Conservation (phyloP, 2,113 vertebrate species). For the Malurus alboscapulatus region DNA sequence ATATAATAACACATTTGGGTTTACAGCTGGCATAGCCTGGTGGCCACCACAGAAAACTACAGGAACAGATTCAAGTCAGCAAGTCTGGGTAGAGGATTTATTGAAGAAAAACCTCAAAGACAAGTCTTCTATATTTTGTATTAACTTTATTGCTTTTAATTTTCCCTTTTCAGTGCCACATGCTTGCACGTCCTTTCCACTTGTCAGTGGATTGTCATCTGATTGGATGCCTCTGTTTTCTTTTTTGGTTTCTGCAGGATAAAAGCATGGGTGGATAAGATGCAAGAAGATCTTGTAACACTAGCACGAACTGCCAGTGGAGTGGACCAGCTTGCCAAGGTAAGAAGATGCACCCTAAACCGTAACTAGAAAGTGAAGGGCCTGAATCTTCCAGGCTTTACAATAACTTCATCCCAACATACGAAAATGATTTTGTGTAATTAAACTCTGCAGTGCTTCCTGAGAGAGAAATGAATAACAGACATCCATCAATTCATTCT, state of each 20-base stretch:
- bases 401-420: background rate
- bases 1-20: fast-evolving
- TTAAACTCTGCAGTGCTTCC: background rate
- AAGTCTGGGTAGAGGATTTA: background rate
- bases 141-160: background rate
- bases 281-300: constrained; percentile 92
- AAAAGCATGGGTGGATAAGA: constrained; percentile 95
- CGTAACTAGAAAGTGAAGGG: background rate
- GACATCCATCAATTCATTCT: background rate
- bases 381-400: background rate
- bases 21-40: background rate
- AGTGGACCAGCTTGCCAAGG: constrained; percentile 83
- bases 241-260: constrained; percentile 78
- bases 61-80: background rate
- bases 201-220: background rate
- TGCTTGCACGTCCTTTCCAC: background rate
- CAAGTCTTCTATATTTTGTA: background rate
- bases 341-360: background rate
- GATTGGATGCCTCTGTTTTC: background rate
- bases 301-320: constrained; percentile 88
- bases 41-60: background rate
- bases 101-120: background rate
- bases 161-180: background rate
- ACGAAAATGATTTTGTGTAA: background rate
- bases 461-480: background rate